phyloP scores from a whole-genome alignment of 2,113 vertebrate species.

The Eira barbara region DNA sequence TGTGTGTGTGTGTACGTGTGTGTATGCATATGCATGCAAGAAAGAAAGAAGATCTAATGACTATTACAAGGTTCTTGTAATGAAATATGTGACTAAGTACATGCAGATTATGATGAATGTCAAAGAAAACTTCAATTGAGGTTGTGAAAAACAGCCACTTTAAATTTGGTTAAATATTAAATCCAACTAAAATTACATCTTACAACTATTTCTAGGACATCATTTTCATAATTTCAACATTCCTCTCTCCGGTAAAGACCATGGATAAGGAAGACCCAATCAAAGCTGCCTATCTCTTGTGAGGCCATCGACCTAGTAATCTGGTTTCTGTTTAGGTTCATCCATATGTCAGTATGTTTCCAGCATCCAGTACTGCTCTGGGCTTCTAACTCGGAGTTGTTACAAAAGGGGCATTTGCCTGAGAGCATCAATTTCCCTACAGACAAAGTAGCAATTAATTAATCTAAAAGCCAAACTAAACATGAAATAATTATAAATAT shows the following conservation, averaged over 20 bases:
- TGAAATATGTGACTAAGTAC: neutral
- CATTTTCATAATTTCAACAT: neutral
- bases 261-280: neutral
- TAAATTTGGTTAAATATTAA: constrained; percentile 13
- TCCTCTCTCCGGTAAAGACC: neutral
- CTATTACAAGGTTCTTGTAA: neutral
- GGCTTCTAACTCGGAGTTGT: neutral
- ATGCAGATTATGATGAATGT: neutral
- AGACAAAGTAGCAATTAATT: neutral
- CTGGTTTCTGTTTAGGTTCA: neutral
- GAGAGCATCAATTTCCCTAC: neutral
- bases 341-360: neutral
- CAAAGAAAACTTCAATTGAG: neutral
- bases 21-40: neutral
- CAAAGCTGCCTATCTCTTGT: neutral
- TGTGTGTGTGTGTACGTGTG: fast-evolving
- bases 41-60: neutral
- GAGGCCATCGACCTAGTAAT: neutral
- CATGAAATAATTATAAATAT: neutral
- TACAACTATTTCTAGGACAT: neutral
- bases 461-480: neutral
- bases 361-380: neutral
- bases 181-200: neutral
- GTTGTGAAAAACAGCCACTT: neutral
- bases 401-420: neutral